Conservation (phyloP, 2,888 invertebrate species). For the Nebria brevicollis region DNA sequence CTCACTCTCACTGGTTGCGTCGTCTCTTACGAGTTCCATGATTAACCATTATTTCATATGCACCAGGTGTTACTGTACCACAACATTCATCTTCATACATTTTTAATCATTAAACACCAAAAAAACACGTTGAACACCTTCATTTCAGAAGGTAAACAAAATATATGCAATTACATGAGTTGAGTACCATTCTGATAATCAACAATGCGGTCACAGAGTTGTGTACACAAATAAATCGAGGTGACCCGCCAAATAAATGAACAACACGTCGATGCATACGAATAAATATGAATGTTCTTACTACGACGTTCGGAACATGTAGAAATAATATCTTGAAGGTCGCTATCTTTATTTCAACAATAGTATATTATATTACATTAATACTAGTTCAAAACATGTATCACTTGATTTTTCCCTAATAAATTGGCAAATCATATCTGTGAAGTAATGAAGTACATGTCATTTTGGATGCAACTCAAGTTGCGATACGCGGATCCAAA, state of each 20-base stretch:
- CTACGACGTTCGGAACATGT: background rate
- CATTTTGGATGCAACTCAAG: too few relatives aligned
- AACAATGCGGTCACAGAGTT: background rate
- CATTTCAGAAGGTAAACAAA: too few relatives aligned
- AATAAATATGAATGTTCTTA: background rate
- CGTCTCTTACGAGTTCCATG: background rate
- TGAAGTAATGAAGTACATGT: too few relatives aligned
- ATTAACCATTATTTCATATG: background rate
- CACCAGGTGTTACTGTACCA: background rate
- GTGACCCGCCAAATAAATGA: background rate
- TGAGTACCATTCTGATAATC: background rate
- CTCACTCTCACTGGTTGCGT: background rate
- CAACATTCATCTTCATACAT: background rate
- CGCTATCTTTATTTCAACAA: background rate
- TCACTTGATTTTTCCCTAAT: too few relatives aligned
- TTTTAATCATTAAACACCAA: background rate
- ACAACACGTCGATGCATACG: background rate
- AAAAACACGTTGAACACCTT: background rate
- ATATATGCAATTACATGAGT: background rate
- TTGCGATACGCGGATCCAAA: too few relatives aligned
- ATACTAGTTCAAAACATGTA: too few relatives aligned
- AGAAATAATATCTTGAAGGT: background rate
- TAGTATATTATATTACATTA: background rate
- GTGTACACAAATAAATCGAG: slow-evolving; percentile 1
- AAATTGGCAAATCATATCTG: too few relatives aligned